Percentiles rank a stretch among this genome's conserved stretches.
Evolutionary conservation across 2,113 vertebrate genomes (phyloP).

Genomic region (Chaetura pelagica): DNA sequence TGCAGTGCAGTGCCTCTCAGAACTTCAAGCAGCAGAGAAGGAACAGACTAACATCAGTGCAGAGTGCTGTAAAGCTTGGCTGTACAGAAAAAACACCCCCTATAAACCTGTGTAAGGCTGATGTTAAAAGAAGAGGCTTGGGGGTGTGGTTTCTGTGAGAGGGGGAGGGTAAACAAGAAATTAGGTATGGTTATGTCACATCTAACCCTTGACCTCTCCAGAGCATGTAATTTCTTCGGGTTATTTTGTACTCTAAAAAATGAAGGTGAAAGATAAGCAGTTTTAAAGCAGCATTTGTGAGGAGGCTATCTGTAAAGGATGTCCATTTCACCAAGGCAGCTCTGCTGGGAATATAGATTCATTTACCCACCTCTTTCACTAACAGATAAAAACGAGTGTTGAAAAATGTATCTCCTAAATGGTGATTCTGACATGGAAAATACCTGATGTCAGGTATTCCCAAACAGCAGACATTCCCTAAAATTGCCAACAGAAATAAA

Average conservation of each 20-base stretch:
- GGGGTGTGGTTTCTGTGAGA: not conserved
- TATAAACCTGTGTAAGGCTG: not conserved
- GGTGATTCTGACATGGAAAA: constrained; percentile 18
- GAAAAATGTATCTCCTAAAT: not conserved
- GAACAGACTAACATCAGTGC: accelerated
- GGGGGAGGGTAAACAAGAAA: not conserved
- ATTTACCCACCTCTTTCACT: not conserved
- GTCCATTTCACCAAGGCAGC: not conserved
- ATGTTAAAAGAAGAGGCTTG: not conserved
- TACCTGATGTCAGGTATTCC: not conserved
- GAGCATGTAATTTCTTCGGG: not conserved
- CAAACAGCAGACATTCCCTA: not conserved
- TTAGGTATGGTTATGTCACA: not conserved
- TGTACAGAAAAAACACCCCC: accelerated
- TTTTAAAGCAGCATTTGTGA: not conserved
- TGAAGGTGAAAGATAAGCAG: not conserved
- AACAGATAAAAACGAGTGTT: not conserved
- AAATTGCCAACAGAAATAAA: not conserved
- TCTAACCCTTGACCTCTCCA: not conserved
- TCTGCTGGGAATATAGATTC: not conserved
- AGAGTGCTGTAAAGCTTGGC: not conserved
- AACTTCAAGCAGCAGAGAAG: not conserved
- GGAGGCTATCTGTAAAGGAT: not conserved
- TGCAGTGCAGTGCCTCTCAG: accelerated
- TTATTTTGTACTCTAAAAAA: not conserved